Percentiles rank a stretch among this genome's conserved stretches.
Conservation (phyloP, 2,113 vertebrate genomes). For the Silurus meridionalis region DNA sequence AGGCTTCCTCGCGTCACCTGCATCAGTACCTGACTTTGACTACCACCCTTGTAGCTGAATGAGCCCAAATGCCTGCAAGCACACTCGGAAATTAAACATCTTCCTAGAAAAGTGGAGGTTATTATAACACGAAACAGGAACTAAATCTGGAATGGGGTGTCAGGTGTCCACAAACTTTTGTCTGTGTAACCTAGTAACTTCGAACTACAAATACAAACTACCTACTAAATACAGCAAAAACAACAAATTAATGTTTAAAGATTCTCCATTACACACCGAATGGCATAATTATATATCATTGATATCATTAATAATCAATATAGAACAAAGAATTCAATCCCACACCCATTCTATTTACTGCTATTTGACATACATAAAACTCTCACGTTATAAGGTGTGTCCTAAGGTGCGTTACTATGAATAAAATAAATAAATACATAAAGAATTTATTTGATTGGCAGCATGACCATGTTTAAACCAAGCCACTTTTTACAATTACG, state of each 20-base stretch:
- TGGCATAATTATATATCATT: neutral
- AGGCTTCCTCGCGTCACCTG: no score
- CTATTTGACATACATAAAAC: neutral
- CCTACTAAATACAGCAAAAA: neutral
- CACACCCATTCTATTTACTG: neutral
- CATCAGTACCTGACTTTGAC: no score
- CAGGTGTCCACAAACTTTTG: no score
- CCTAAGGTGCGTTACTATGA: neutral
- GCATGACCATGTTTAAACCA: neutral
- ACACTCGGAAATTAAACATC: no score
- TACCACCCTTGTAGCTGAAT: no score
- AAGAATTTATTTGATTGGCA: neutral
- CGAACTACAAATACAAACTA: neutral
- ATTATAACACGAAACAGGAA: no score
- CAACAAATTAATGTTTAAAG: neutral
- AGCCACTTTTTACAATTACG: neutral
- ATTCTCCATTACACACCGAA: neutral
- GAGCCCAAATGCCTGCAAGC: no score
- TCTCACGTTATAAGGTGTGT: neutral
- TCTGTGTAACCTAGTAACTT: no score
- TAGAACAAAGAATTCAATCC: neutral
- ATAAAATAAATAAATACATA: neutral
- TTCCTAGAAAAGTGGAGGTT: no score
- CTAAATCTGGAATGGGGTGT: no score
- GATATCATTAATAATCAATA: neutral